Base-by-base conservation (phyloP, 2,888 invertebrate species). In the Chrysolina americana region DNA sequence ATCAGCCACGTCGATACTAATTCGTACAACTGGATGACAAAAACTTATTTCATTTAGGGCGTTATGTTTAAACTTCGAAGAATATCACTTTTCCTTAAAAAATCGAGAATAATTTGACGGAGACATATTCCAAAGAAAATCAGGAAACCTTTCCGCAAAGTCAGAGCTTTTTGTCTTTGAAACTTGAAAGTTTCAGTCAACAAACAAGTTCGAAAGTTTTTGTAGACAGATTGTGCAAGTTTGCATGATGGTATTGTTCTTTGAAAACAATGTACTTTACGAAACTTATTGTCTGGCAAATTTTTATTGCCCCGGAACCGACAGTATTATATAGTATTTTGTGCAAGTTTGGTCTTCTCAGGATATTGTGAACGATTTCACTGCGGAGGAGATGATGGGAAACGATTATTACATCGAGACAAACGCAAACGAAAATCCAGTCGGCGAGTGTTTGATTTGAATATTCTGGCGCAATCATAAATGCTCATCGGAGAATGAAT, bases 161-260 rank as follows among this genome's bases (percentile, higher is more conserved):
- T 65, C 47, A 65, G 65, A 62, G 74, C 77, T 80, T 81, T 81
- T 83, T 82, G 79, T 81, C 79, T 81, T 77, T 71, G 64, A 65
- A 75, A 78, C 78, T 80, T 76, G 72, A 75, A 83, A 83, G 76
- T 82, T 82, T 74, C 76, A 83, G 83, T 83, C 83, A 83, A 84
- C 84, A 84, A 83, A 82, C 80, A 82, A 82, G 79, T 81, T 81
- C 65, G 74, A 68, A 83, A 83, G 82, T 84, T 84, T 82, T 83
- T 83, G 82, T 77, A 84, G 84, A 84, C 84, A 83, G 84, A 84
- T 84, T 83, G 83, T 82, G 81, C 78, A 82, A 84, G 83, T 84
- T 84, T 84, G 83, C 83, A 81, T 82, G 82, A 83, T 82, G 82
- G 82, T 81, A 84, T 84, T 84, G 84, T 84, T 84, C 82, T 82